These are phyloP conservation scores for Sthenelais limicola DNA, from an alignment of 2,888 invertebrate species.

Conservation along the genomic window DNA sequence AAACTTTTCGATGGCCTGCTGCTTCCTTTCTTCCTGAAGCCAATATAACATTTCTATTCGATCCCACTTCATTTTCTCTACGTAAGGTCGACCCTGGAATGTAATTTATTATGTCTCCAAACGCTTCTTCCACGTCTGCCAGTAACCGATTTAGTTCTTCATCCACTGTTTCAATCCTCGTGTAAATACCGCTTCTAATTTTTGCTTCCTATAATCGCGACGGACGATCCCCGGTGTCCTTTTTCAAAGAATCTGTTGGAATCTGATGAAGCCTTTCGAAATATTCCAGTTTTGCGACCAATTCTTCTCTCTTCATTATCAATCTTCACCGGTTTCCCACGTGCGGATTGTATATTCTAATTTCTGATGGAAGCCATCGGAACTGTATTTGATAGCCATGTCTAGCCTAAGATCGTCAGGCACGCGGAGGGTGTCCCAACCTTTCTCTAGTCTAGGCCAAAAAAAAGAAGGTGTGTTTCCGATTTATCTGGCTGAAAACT, in stretches of 20 bases:
- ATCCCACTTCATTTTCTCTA: constrained; percentile 72
- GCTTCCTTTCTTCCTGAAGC: constrained; percentile 71
- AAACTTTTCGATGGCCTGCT: constrained; percentile 41
- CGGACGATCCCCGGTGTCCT: constrained; percentile 68
- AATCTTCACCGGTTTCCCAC: constrained; percentile 68
- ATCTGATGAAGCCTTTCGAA: constrained; percentile 71
- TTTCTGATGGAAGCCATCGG: no score
- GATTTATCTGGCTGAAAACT: no score
- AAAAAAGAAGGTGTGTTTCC: no score
- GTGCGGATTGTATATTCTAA: no score
- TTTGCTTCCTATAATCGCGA: constrained; percentile 68
- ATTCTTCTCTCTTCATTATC: constrained; percentile 66
- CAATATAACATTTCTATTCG: constrained; percentile 72
- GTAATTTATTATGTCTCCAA: constrained; percentile 64
- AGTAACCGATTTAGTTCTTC: constrained; percentile 61
- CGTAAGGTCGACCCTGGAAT: constrained; percentile 70
- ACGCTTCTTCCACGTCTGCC: constrained; percentile 58
- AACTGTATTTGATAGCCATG: no score
- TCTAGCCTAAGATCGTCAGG: no score
- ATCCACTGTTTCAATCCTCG: constrained; percentile 62
- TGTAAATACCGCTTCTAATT: constrained; percentile 63
- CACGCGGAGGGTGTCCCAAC: no score
- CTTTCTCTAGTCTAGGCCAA: no score
- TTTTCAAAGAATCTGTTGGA: constrained; percentile 71
- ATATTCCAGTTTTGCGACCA: constrained; percentile 66